phyloP scores from a whole-genome alignment of 92 coral and sea anemone species.

The Palythoa caribaeorum region DNA sequence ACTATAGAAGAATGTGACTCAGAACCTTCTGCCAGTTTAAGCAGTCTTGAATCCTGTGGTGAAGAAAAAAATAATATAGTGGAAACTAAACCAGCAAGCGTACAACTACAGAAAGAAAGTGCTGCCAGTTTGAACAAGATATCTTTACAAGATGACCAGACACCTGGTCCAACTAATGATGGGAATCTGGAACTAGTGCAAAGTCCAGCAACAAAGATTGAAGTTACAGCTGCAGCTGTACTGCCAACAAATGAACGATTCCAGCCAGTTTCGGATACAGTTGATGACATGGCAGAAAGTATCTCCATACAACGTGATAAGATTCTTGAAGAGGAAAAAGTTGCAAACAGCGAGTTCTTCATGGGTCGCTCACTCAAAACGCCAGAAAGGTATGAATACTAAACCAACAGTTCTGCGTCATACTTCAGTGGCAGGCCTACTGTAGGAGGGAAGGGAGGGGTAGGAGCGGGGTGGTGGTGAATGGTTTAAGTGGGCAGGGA shows the following conservation, averaged over 20 bases:
- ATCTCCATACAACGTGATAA: conserved; percentile 60
- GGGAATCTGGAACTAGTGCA: neutral
- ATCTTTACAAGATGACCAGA: neutral
- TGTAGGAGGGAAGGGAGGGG: too few relatives aligned
- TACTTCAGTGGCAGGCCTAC: too few relatives aligned
- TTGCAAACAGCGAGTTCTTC: conserved; percentile 74
- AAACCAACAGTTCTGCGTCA: neutral
- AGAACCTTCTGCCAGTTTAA: neutral
- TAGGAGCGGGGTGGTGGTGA: too few relatives aligned
- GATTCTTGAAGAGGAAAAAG: conserved; percentile 73
- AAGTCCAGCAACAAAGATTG: neutral
- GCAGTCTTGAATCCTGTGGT: neutral
- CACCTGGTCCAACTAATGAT: neutral
- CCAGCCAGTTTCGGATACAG: conserved; percentile 17
- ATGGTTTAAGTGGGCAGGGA: too few relatives aligned
- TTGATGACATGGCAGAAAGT: neutral
- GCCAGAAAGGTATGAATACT: conserved; percentile 60
- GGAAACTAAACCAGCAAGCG: neutral
- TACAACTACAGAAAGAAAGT: neutral
- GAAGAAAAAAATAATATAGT: conserved; percentile 1
- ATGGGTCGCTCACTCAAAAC: conserved; percentile 89
- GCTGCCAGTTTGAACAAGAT: neutral
- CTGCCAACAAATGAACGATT: conserved; percentile 20
- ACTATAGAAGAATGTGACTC: neutral
- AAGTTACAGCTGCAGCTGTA: neutral